Conservation (phyloP, 1,140 invertebrate species). For the Orius laevigatus region DNA sequence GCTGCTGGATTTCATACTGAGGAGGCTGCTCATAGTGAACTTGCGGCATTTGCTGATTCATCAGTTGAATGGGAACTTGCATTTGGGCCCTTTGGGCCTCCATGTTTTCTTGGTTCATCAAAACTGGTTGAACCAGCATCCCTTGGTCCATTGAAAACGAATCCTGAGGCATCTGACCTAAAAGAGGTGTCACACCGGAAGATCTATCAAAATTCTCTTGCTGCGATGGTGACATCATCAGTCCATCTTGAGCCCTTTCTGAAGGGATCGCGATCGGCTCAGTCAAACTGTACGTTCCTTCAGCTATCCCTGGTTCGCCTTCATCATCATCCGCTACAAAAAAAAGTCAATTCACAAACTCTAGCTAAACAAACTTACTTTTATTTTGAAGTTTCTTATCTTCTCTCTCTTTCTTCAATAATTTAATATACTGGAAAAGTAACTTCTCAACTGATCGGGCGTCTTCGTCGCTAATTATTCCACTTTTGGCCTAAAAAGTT, state of each 20-base stretch:
- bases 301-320: background rate
- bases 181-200: background rate
- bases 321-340: constrained; percentile 16
- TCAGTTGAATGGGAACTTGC: too few species aligned
- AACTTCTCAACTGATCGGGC: constrained; percentile 73
- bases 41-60: too few species aligned
- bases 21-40: background rate
- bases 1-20: background rate
- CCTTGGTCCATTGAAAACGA: too few species aligned
- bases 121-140: too few species aligned
- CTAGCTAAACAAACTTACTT: constrained; percentile 4
- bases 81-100: too few species aligned
- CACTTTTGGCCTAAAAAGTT: constrained; percentile 51
- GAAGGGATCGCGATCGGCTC: background rate
- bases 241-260: background rate
- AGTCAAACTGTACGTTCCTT: background rate
- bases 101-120: too few species aligned
- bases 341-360: constrained; percentile 12
- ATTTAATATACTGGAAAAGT: constrained; percentile 63
- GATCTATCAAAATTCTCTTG: background rate
- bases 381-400: constrained; percentile 28
- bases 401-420: constrained; percentile 43
- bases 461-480: constrained; percentile 81
- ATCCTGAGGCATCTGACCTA: background rate
- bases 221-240: background rate